These are phyloP conservation scores for Frieseomelitta varia DNA, from an alignment of 1,140 invertebrate species.

Conservation along the genomic window DNA sequence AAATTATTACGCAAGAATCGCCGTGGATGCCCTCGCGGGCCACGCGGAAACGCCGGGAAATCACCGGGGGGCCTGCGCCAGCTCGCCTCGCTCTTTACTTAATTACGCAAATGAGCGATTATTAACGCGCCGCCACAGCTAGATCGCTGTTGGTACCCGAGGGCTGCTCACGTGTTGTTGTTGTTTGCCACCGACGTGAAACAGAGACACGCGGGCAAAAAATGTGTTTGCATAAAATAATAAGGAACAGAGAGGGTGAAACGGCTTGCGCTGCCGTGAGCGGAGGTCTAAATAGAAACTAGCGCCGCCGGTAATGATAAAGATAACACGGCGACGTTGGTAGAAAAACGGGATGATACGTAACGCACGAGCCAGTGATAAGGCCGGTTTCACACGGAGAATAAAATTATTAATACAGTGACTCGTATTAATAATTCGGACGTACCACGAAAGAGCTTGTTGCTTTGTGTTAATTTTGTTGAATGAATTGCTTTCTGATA, in stretches of 20 bases:
- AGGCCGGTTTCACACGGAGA: too few relatives aligned
- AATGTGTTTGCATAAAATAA: slow-evolving; percentile 51
- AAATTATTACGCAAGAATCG: slow-evolving; percentile 36
- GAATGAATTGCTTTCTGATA: too few relatives aligned
- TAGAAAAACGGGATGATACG: background rate
- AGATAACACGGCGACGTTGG: slow-evolving; percentile 19
- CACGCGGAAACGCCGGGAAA: slow-evolving; percentile 10
- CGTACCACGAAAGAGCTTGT: too few relatives aligned
- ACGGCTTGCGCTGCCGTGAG: background rate
- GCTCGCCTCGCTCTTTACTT: slow-evolving; percentile 32
- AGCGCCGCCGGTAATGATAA: slow-evolving; percentile 37
- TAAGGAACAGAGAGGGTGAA: slow-evolving; percentile 10
- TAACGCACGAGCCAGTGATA: background rate
- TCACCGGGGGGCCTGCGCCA: background rate
- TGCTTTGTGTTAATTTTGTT: too few relatives aligned
- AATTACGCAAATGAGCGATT: slow-evolving; percentile 54
- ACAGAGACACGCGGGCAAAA: background rate
- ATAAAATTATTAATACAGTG: too few relatives aligned
- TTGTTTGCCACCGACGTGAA: background rate
- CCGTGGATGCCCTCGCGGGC: background rate
- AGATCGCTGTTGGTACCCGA: background rate
- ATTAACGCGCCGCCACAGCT: slow-evolving; percentile 30
- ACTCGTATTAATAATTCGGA: too few relatives aligned
- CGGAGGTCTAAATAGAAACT: slow-evolving; percentile 19
- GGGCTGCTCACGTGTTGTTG: background rate